Conservation (phyloP, 1,140 invertebrate species). For the Steinernema khuongi region DNA sequence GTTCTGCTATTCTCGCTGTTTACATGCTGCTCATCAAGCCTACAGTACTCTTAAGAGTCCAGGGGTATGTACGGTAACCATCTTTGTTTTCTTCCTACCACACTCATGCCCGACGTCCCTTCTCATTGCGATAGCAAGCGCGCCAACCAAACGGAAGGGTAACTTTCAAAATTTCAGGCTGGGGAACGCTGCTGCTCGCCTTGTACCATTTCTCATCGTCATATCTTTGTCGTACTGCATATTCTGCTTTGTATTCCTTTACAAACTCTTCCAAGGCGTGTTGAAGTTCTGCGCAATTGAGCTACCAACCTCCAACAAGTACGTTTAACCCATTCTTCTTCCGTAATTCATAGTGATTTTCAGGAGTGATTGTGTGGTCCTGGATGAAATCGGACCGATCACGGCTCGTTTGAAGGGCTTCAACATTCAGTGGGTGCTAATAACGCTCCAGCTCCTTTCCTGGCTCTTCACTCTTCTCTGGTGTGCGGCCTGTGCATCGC, state of each 20-base stretch:
- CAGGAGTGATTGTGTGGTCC: not conserved
- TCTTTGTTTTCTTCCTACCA: too few species aligned
- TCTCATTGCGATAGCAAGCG: too few species aligned
- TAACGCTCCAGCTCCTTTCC: not conserved
- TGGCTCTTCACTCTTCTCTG: not conserved
- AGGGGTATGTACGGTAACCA: too few species aligned
- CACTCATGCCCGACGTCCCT: too few species aligned
- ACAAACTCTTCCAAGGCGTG: constrained; percentile 6
- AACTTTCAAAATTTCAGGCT: not conserved
- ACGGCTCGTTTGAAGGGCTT: not conserved
- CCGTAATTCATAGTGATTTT: not conserved
- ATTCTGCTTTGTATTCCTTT: not conserved
- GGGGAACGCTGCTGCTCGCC: not conserved
- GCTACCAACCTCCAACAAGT: not conserved
- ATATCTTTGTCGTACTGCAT: not conserved
- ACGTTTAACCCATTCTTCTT: not conserved
- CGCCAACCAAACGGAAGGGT: too few species aligned
- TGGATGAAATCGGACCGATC: not conserved
- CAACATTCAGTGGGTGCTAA: not conserved
- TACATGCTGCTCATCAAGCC: constrained; percentile 1
- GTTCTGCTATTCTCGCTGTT: not conserved
- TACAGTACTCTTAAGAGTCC: not conserved
- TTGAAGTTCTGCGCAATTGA: not conserved
- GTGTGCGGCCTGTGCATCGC: not conserved
- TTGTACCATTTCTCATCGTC: constrained; percentile 2